A percentile compares a stretch with the other conserved stretches of the same genome.
These are phyloP conservation scores for Tolypeutes matacus DNA, from an alignment of 2,797 vertebrate species.

Conservation along the genomic window DNA sequence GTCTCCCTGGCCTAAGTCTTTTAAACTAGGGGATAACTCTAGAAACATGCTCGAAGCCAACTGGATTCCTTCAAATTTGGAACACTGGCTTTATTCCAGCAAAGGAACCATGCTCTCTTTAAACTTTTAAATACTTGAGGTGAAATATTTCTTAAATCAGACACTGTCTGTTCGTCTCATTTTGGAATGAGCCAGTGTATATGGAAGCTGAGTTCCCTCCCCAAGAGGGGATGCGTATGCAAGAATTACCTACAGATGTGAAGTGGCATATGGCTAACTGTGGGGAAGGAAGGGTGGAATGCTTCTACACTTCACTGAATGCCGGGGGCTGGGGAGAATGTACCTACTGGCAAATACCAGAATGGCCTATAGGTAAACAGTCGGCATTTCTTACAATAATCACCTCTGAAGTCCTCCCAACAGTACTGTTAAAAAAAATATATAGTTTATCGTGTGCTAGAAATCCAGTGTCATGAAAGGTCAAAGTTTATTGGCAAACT, in stretches of 20 bases:
- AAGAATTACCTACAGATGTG: slow-evolving; percentile 74
- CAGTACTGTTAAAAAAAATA: slow-evolving; percentile 54
- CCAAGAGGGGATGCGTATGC: slow-evolving; percentile 76
- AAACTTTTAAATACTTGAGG: slow-evolving; percentile 78
- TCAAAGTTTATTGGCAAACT: slow-evolving; percentile 51
- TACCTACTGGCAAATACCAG: slow-evolving; percentile 81
- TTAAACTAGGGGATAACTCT: slow-evolving; percentile 58
- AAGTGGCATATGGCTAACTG: slow-evolving; percentile 78
- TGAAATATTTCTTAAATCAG: slow-evolving; percentile 82
- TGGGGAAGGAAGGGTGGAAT: slow-evolving; percentile 72
- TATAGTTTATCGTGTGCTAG: slow-evolving; percentile 48
- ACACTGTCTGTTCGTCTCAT: slow-evolving; percentile 70
- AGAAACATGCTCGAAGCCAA: slow-evolving; percentile 27
- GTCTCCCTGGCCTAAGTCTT: slow-evolving; percentile 43
- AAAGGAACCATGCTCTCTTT: slow-evolving; percentile 68
- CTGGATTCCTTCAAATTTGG: slow-evolving; percentile 78
- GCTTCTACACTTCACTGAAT: slow-evolving; percentile 82
- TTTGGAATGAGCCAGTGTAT: slow-evolving; percentile 68
- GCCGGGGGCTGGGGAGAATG: slow-evolving; percentile 76
- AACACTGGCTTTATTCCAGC: slow-evolving; percentile 72
- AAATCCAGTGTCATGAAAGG: slow-evolving; percentile 56
- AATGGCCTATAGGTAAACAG: slow-evolving; percentile 84
- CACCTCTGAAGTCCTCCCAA: slow-evolving; percentile 78
- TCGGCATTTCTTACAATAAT: slow-evolving; percentile 84
- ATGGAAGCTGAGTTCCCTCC: slow-evolving; percentile 74